Evolutionary conservation across 2,888 invertebrate genomes (phyloP).

Genomic region (Drosophila kanekoi): DNA sequence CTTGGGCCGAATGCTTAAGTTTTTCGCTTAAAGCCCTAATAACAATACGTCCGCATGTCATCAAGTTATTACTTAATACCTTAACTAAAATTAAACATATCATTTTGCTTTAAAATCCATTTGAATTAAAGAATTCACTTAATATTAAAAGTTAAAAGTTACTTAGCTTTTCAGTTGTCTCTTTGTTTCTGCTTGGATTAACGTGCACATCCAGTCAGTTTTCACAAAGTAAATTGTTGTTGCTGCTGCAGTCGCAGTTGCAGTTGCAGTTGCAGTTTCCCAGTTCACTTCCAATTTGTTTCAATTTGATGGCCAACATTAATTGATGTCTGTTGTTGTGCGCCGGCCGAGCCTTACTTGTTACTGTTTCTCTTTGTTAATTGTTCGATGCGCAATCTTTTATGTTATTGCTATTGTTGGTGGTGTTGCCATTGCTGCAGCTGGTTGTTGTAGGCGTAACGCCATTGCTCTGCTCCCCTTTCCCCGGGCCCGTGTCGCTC

Average conservation of each 20-base stretch:
- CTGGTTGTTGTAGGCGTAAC: background rate
- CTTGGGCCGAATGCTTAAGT: too few relatives aligned
- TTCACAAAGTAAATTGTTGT: background rate
- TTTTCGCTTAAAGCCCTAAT: too few relatives aligned
- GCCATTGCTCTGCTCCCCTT: background rate
- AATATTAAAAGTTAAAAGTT: too few relatives aligned
- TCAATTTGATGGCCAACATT: conserved; percentile 45
- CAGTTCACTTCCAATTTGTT: conserved; percentile 38
- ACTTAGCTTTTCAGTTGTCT: too few relatives aligned
- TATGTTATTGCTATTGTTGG: background rate
- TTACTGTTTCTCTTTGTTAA: conserved; percentile 9
- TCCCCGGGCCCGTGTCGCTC: conserved; percentile 3
- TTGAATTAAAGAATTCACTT: too few relatives aligned
- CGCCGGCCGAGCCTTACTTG: conserved; percentile 9
- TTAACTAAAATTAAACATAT: too few relatives aligned
- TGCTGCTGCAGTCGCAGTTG: background rate
- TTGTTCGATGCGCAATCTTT: conserved; percentile 13
- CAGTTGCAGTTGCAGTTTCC: background rate
- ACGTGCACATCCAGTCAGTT: background rate
- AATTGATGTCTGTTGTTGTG: conserved; percentile 36
- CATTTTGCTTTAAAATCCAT: too few relatives aligned
- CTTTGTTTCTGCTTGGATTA: too few relatives aligned
- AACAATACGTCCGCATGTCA: too few relatives aligned
- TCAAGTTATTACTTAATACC: too few relatives aligned
- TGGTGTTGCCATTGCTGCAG: background rate